A percentile compares a stretch with the other conserved stretches of the same genome.
These are phyloP conservation scores for Jaculus jaculus DNA, from an alignment of 2,113 vertebrate genomes.

Conservation along the genomic window DNA sequence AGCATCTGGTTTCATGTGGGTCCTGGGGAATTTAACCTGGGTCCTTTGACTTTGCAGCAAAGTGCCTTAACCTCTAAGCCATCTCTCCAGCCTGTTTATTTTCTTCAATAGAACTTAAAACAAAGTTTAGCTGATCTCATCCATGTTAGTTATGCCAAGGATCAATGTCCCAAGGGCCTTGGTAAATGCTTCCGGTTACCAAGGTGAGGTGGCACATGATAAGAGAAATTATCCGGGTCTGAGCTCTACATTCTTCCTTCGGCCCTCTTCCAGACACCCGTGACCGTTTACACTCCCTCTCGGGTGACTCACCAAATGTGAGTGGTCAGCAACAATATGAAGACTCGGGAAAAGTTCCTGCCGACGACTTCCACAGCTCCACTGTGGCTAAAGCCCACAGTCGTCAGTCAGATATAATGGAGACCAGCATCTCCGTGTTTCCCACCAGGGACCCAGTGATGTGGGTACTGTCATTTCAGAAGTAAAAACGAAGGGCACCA, in stretches of 20 bases:
- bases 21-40: too few relatives aligned
- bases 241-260: background rate
- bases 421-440: background rate
- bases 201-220: background rate
- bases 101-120: conserved; percentile 15
- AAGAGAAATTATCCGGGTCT: background rate
- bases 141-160: background rate
- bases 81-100: background rate
- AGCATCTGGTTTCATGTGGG: too few relatives aligned
- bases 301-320: background rate
- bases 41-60: too few relatives aligned
- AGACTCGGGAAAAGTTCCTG: background rate
- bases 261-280: background rate
- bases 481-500: background rate
- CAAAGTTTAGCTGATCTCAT: background rate
- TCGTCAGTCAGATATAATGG: background rate
- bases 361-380: background rate
- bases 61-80: too few relatives aligned
- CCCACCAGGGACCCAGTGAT: background rate
- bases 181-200: background rate
- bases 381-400: background rate
- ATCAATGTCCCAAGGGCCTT: background rate
- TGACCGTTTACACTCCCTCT: background rate
- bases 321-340: background rate
- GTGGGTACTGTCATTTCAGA: background rate